A percentile compares a stretch with the other conserved stretches of the same genome.
phyloP scores from a whole-genome alignment of 2,888 invertebrate genomes.

The Caenorhabditis sinica region DNA sequence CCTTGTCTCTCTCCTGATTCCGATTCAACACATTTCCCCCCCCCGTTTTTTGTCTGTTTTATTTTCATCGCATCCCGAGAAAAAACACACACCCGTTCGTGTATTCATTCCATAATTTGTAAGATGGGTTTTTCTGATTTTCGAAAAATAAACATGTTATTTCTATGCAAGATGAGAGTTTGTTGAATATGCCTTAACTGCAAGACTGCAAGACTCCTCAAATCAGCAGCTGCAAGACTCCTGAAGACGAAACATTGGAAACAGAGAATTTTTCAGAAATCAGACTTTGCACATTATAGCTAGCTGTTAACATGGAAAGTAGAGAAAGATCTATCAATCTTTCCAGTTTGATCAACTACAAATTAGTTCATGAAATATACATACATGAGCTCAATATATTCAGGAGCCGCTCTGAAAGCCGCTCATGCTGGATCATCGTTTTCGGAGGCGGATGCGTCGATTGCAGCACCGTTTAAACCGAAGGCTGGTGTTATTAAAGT shows the following conservation, averaged over 20 bases:
- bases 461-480: neutral
- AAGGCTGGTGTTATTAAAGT: too few relatives aligned
- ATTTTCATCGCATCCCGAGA: neutral
- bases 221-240: too few relatives aligned
- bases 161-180: neutral
- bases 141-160: conserved; percentile 1
- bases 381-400: too few relatives aligned
- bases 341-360: too few relatives aligned
- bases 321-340: too few relatives aligned
- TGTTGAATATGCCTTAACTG: too few relatives aligned
- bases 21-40: conserved; percentile 22
- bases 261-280: too few relatives aligned
- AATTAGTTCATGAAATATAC: too few relatives aligned
- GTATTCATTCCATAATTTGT: conserved; percentile 57
- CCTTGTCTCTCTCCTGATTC: neutral
- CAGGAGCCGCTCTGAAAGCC: neutral
- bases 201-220: too few relatives aligned
- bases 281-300: too few relatives aligned
- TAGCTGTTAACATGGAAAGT: too few relatives aligned
- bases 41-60: conserved; percentile 17
- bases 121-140: conserved; percentile 23
- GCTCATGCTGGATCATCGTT: neutral
- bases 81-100: conserved; percentile 45
- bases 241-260: too few relatives aligned
- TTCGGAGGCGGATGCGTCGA: neutral